Evolutionary conservation across 2,888 invertebrate species (phyloP).

Genomic region (Melanophora roralis): DNA sequence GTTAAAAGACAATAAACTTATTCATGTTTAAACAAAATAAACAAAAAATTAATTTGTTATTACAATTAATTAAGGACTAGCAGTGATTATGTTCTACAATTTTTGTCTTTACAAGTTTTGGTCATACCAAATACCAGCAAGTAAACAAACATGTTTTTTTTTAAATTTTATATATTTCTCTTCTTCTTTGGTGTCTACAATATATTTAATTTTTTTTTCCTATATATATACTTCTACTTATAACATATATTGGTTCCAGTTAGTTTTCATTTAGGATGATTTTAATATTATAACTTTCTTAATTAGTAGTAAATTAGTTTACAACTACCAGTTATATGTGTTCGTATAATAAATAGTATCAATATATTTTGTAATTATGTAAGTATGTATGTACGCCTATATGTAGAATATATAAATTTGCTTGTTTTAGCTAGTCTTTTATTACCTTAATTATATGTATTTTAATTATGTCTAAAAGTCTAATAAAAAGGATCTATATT

Average conservation of each 20-base stretch:
- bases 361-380: not conserved
- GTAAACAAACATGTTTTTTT: not conserved
- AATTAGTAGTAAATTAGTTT: not conserved
- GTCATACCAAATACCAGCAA: not conserved
- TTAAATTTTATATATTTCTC: not conserved
- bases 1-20: no score
- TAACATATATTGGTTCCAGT: slow-evolving; percentile 25
- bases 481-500: not conserved
- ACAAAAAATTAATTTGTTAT: no score
- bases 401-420: slow-evolving; percentile 6
- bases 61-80: no score
- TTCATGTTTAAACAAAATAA: no score
- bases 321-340: not conserved
- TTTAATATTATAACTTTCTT: not conserved
- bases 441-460: slow-evolving; percentile 33
- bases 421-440: slow-evolving; percentile 17
- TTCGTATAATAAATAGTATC: no score
- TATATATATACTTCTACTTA: not conserved
- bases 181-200: not conserved
- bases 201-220: slow-evolving; percentile 18
- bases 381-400: not conserved
- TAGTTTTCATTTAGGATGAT: not conserved
- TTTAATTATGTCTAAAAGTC: slow-evolving; percentile 1
- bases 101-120: not conserved
- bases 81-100: no score